Evolutionary conservation across 2,113 vertebrate genomes (phyloP), one percentile per base, ranked within the genome.

Genomic region (Hypanus sabinus): DNA sequence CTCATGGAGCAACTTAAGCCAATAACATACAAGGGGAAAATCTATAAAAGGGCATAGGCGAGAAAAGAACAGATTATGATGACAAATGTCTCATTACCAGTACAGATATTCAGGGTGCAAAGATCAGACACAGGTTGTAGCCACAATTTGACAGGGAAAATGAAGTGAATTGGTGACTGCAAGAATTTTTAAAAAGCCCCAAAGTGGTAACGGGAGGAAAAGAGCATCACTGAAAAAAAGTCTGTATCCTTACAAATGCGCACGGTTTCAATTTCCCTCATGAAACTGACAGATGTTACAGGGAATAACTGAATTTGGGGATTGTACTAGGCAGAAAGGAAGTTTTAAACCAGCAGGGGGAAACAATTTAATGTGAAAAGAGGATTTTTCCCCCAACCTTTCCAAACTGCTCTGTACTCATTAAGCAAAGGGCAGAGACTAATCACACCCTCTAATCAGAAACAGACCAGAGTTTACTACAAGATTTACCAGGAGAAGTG

Each of bases 331-430:
- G 30, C 14, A 33, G 85, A 90, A 90, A 90, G 85, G 60, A 90
- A 90, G 60, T 65, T 90, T 65, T 68, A 90, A 90, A 90, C 60
- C 85, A 90, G 85, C 85, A 88, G 85, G 60, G 85, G 85, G 85
- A 90, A 90, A 65, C 60, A 33, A 90, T 88, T 88, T 88, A 62
- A 30, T 33, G 85, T 65, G 55, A 55, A 30, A 46, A 87, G 83
- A 90, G 60, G 6, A 90, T 18, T 60, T 65, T 62, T n/a, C 4
- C 85, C 33, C 4, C 81, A 4, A 65, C 57, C 11, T 16, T 65
- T 90, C 85, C n/a, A 90, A 90, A 33, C 30, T 16, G 60, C 22
- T 30, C 83, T 24, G 30, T 60, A 57, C 83, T 88, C 83, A 88
- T 88, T 62, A 62, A 88, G 83, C 27, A 62, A 33, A 33, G 16